A percentile compares a stretch with the other conserved stretches of the same genome.
These are phyloP conservation scores for Platorchestia sp. DNA, from an alignment of 1,140 invertebrate species.

Conservation along the genomic window DNA sequence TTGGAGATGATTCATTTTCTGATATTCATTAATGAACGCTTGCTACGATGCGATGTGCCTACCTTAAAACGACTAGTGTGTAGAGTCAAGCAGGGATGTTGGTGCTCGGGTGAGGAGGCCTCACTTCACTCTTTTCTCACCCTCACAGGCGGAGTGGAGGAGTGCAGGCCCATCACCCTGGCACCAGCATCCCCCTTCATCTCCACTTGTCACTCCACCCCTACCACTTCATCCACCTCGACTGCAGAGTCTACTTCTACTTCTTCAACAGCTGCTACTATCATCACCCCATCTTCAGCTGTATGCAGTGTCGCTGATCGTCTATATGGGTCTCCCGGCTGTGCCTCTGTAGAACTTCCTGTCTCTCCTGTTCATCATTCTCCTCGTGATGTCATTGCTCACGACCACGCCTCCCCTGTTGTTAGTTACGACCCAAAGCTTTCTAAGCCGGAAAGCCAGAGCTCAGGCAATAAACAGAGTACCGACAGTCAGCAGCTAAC, in stretches of 20 bases:
- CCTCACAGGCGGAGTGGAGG: conserved; percentile 52
- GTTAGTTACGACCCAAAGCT: not conserved
- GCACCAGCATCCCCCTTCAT: conserved; percentile 49
- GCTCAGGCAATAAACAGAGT: not conserved
- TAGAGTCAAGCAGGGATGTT: conserved; percentile 13
- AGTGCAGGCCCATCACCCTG: conserved; percentile 52
- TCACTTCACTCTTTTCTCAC: conserved; percentile 55
- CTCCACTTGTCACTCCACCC: not conserved
- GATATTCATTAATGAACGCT: not conserved
- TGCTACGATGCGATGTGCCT: not conserved
- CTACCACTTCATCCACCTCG: not conserved
- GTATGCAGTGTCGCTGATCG: not conserved
- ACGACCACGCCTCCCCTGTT: not conserved
- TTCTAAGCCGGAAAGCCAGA: not conserved
- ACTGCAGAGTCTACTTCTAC: not conserved
- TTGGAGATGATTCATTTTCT: not conserved
- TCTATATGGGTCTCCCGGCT: not conserved
- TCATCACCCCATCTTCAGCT: not conserved
- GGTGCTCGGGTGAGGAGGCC: conserved; percentile 55
- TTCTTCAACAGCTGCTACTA: conserved; percentile 1
- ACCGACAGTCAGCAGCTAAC: not conserved
- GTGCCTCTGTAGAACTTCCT: not conserved
- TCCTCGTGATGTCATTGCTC: not conserved
- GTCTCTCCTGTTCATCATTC: not conserved
- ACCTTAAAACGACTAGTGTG: too few relatives aligned